Base-by-base conservation (phyloP, 2,888 invertebrate genomes). In the Ochropleura leucogaster region DNA sequence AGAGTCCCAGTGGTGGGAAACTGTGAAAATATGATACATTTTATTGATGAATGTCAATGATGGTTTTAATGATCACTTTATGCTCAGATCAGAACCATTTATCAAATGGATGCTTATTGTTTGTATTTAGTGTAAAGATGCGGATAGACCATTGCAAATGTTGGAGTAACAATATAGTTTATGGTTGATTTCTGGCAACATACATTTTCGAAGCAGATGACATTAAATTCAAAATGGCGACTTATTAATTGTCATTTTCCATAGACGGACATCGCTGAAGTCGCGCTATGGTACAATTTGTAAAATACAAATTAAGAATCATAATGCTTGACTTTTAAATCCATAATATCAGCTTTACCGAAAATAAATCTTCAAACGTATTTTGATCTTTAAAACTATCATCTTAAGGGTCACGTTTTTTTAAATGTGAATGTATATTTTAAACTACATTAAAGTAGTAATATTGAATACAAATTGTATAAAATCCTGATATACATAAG, bases 1-100 rank as follows among this genome's bases (percentile, higher is more conserved):
- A 92, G 87, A 96, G 96, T 89, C 97, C 97, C 0, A 97, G 97
- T 77, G 97, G 97, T 20, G 97, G 97, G 30, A 94, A 94, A 88
- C 84, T 94, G 84, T 91, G 86, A 88, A 86, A 82, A 67, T 57
- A 59, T 62, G n/a, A 63, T n/a, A n/a, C 14, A 5, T 51, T 57
- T 67, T 57, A 59, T 63, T 51, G 51, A 82, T 57, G 14, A 72
- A 62, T 59, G 44, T 63, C 53, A 68, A 62, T 64, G n/a, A 70
- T 64, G n/a, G 70, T 74, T 80, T 72, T 81, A 62, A 77, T 74
- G 63, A 74, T 76, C 72, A 71, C 20, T 40, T 63, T 20, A 16
- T 49, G 30, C 46, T 55, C 67, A 60, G n/a, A 57, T 40, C 20
- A 68, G 20, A 49, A 46, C 20, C 46, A 47, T 66, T 79, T 51